Base-by-base conservation (phyloP, 2,888 invertebrate genomes). In the Pteria penguin region DNA sequence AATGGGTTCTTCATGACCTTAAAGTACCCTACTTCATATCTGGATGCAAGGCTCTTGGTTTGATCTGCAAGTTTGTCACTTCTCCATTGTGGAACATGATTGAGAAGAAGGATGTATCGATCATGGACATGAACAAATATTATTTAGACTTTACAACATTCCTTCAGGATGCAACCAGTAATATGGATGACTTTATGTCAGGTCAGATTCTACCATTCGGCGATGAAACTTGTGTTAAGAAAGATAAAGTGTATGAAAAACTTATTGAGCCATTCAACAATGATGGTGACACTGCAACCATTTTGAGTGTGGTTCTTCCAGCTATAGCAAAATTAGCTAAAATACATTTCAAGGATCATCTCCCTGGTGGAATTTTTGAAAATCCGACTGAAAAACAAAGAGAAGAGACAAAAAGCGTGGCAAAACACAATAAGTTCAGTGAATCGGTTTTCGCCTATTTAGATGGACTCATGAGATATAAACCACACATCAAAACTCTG, bases 1-100 rank as follows among this genome's bases (percentile, higher is more conserved):
- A 74, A 26, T 68, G 74, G 68, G 74, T 74, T 54, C 54, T 74
- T 26, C 66, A 73, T 60, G 66, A 67, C 32, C 61, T 73, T 22
- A 73, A 66, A 18, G 45, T 66, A 27, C 58, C 67, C 24, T 67
- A 67, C 45, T 67, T 66, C 22, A 29, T 73, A 27, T 60, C 66
- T 31, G 58, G 73, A 61, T 73, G 73, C 29, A 73, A 67, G 55
- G 67, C 73, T 67, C 32, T 67, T 1, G 33, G 68, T 14, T 45
- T 65, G 22, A 57, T 55, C 5, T 72, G 72, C 29, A 72, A 72
- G 24, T 45, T 67, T 60, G 61, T 73, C n/a, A 73, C 73, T 22
- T 52, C 73, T 60, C 67, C 61, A 24, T 45, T 73, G 36, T 73
- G 73, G 31, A 69, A 69, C 26, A 61, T 67, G 36, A 73, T 73